Evolutionary conservation across 53 echinoderm and acorn worm genomes (phyloP), one percentile per base, ranked within the genome.

Genomic region (Mesocentrotus franciscanus): DNA sequence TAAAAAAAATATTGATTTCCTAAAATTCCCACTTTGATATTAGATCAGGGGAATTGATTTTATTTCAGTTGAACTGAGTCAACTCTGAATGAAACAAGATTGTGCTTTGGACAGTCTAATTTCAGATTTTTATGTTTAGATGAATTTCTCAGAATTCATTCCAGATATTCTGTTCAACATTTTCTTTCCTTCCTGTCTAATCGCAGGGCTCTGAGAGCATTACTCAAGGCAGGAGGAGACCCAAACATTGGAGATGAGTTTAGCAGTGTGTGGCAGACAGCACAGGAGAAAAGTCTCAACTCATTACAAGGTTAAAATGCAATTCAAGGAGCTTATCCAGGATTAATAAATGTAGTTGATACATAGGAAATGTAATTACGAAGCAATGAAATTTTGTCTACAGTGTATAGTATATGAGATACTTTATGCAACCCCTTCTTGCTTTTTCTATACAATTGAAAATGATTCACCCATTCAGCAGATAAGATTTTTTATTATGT

Each of bases 171-270:
- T 76, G 34, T 76, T 76, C 33, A 76, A 32, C 32, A 85, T 57
- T 87, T 3, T n/a, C 12, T 87, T 87, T 15, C 55, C 4, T 59
- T 56, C 87, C 8, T 58, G 57, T 29, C 87, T 58, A n/a, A 26
- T 87, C 27, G 14, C 75, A 92, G 92, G 16, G 92, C 64, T 17
- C 97, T 98, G 26, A 90, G 94, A 76, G 84, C 95, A 49, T 96
- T 99, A 20, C 93, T 99, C 58, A 97, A 98, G 29, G 95, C 97
- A 59, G 99, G 99, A 66, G 99, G 96, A 36, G 98, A 99, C 76
- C 96, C 98, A 42, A 97, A 99, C 90, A 76, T 98, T 32, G 99
- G 98, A 17, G 99, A 99, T 97, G 96, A 99, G 58, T 99, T 99
- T 94, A 97, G 96, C 74, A 99, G 96, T 95, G 97, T 97, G 20